Conservation (phyloP, 1,140 invertebrate genomes). For the Lucilia cuprina region DNA sequence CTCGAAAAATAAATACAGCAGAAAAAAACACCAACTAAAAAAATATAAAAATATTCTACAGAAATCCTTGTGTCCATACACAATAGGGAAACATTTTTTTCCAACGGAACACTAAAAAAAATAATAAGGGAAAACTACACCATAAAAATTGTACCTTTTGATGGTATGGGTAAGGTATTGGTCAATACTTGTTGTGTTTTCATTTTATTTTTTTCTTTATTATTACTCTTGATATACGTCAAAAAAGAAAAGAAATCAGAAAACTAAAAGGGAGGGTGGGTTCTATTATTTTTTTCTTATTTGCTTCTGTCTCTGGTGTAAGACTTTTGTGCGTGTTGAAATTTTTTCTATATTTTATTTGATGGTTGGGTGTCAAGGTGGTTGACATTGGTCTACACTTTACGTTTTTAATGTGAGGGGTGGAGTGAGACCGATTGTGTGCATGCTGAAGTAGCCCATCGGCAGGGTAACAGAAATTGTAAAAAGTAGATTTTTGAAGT, state of each 20-base stretch:
- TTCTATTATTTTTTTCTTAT: background rate
- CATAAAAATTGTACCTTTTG: too few species aligned
- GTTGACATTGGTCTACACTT: slow-evolving; percentile 24
- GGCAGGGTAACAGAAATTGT: background rate
- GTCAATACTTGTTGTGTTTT: slow-evolving; percentile 7
- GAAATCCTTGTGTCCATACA: background rate
- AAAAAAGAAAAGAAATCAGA: background rate
- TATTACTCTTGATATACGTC: background rate
- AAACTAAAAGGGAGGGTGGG: background rate
- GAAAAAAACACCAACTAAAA: background rate
- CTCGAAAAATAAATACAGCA: background rate
- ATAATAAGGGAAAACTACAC: background rate
- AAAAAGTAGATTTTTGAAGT: background rate
- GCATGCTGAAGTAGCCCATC: background rate
- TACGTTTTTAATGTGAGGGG: background rate
- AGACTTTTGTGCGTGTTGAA: background rate
- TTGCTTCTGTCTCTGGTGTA: background rate
- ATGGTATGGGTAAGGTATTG: slow-evolving; percentile 21
- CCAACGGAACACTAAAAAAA: background rate
- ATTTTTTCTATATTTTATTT: background rate
- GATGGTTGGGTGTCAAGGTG: slow-evolving; percentile 21
- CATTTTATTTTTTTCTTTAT: background rate
- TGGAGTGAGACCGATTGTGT: background rate
- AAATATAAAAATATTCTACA: background rate
- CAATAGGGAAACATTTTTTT: background rate